Base-by-base conservation (phyloP, 2,797 vertebrate genomes). In the Sphaeramia orbicularis region DNA sequence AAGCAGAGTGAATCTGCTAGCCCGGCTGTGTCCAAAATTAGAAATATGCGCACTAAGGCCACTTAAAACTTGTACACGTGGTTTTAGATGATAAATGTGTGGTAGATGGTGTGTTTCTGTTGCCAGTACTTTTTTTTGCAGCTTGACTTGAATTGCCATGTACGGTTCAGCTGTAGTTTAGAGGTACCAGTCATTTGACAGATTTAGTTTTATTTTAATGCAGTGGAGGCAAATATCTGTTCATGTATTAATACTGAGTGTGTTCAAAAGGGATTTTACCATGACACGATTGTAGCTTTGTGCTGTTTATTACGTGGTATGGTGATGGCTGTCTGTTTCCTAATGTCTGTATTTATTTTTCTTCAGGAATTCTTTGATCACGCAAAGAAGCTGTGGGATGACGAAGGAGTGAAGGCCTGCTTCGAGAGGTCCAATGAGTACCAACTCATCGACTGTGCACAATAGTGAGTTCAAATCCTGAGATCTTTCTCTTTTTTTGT, bases 351-450 rank as follows among this genome's bases (percentile, higher is more conserved):
- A 16, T 14, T 52, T 30, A 48, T 42, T 61, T 65, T 32, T 55
- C 52, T 52, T 60, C 90, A 99, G 98, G 98, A 99, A 88, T 99
- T 99, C 95, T 99, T 99, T 71, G 97, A 99, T 86, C 97, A 99
- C 0, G 97, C 97, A 76, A 98, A 99, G 95, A 98, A 96, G 86
- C 96, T 99, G 67, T 99, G 98, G 98, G 96, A 98, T 37, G 98
- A 99, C n/a, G 98, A 99, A 88, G 98, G 98, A 6, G 97, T 99
- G 78, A 99, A 99, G 90, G 97, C 97, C 0, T 99, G 98, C 91
- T 99, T 96, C 1, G 97, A 99, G 91, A 97, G 98, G 81, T 99
- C 97, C 73, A 99, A 99, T 0, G 98, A 99, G 57, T 99, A 99
- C 92, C 98, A 99, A 74, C 95, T 99, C 87, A 27, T 27, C 4